phyloP scores from a whole-genome alignment of 2,113 vertebrate species.

The Vimba vimba region DNA sequence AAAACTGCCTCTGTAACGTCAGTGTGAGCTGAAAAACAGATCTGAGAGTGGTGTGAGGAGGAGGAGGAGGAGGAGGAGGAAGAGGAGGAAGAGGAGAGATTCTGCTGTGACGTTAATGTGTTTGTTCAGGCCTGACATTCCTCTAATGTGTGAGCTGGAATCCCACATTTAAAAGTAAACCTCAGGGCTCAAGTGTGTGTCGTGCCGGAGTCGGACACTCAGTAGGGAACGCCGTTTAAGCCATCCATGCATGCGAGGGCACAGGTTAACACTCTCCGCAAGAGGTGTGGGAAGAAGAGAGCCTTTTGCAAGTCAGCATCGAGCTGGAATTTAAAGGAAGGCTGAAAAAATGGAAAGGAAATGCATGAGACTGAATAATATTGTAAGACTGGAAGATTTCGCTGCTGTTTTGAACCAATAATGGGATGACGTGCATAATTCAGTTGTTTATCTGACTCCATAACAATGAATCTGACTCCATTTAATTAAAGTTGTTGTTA shows the following conservation, averaged over 20 bases:
- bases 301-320: not conserved
- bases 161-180: constrained; percentile 49
- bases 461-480: too few relatives aligned
- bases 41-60: not conserved
- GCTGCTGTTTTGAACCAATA: too few relatives aligned
- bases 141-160: constrained; percentile 24
- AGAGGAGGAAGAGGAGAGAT: not conserved
- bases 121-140: constrained; percentile 51
- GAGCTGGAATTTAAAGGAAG: not conserved
- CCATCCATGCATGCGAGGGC: constrained; percentile 32
- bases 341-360: not conserved
- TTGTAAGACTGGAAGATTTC: too few relatives aligned
- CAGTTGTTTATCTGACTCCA: too few relatives aligned
- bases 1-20: not conserved
- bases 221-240: constrained; percentile 39
- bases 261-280: not conserved
- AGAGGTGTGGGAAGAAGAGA: constrained; percentile 8
- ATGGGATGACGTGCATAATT: too few relatives aligned
- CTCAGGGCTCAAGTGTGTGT: constrained; percentile 43
- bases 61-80: too few relatives aligned
- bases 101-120: constrained; percentile 50
- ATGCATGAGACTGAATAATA: not conserved
- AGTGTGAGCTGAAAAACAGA: not conserved
- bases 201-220: constrained; percentile 9
- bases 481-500: too few relatives aligned